A percentile compares a stretch with the other conserved stretches of the same genome.
These are phyloP conservation scores for Calycopis cecrops DNA, from an alignment of 1,140 invertebrate genomes.

Conservation along the genomic window DNA sequence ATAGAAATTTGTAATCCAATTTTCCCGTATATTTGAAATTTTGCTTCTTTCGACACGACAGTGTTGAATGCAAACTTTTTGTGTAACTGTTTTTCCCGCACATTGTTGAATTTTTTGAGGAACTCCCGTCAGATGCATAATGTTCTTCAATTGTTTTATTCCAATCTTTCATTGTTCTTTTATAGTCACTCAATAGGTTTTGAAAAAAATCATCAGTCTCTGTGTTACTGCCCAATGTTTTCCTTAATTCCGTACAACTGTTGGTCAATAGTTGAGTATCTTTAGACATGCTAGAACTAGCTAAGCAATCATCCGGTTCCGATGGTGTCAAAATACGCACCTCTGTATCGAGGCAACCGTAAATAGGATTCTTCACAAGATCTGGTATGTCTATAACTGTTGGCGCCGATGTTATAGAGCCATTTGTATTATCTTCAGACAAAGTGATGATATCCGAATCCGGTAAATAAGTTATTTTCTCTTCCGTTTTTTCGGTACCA, in stretches of 20 bases:
- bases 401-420: slow-evolving; percentile 45
- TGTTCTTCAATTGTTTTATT: slow-evolving; percentile 64
- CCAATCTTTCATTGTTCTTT: slow-evolving; percentile 71
- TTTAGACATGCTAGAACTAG: slow-evolving; percentile 39
- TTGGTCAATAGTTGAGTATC: slow-evolving; percentile 59
- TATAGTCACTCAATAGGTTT: slow-evolving; percentile 63
- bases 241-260: slow-evolving; percentile 59
- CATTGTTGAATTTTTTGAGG: slow-evolving; percentile 40
- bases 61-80: slow-evolving; percentile 56
- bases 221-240: slow-evolving; percentile 47
- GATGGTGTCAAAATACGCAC: slow-evolving; percentile 43
- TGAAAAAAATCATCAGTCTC: slow-evolving; percentile 42
- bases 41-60: slow-evolving; percentile 40
- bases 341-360: slow-evolving; percentile 50
- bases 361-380: slow-evolving; percentile 58
- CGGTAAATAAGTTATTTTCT: slow-evolving; percentile 58
- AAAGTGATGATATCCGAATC: slow-evolving; percentile 59
- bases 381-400: slow-evolving; percentile 57
- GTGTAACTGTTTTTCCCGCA: slow-evolving; percentile 53
- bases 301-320: slow-evolving; percentile 33
- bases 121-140: slow-evolving; percentile 50
- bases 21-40: slow-evolving; percentile 9
- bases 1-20: slow-evolving; percentile 5
- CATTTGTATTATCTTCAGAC: slow-evolving; percentile 50
- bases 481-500: slow-evolving; percentile 48